Evolutionary conservation across 1,140 invertebrate genomes (phyloP).

Genomic region (Diprion similis): DNA sequence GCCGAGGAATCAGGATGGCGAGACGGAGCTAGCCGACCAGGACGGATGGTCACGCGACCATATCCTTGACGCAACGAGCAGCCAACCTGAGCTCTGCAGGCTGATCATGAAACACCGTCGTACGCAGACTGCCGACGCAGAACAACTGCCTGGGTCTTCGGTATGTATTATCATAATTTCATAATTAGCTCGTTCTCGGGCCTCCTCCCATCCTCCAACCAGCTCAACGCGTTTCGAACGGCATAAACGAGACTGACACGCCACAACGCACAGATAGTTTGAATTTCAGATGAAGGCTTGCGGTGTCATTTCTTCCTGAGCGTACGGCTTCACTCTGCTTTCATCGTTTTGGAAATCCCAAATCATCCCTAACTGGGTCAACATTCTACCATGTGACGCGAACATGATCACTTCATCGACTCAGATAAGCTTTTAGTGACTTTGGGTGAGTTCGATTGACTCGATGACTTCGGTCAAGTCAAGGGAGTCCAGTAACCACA

Average conservation of each 20-base stretch:
- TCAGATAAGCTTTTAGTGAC: no score
- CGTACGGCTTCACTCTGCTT: no score
- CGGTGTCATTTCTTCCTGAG: no score
- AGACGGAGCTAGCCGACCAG: conserved; percentile 3
- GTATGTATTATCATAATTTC: conserved; percentile 1
- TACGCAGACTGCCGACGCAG: background rate
- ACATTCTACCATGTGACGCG: no score
- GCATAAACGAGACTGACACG: background rate
- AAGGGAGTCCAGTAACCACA: no score
- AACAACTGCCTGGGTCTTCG: background rate
- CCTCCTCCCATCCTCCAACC: background rate
- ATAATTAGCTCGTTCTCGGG: background rate
- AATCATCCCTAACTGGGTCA: no score
- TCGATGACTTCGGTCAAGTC: no score
- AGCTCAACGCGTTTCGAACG: background rate
- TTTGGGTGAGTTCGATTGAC: no score
- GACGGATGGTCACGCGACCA: conserved; percentile 4
- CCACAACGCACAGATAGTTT: background rate
- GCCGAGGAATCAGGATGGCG: conserved; percentile 2
- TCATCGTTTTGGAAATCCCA: no score
- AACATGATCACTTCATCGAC: no score
- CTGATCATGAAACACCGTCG: no score
- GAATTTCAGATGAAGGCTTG: no score
- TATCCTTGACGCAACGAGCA: background rate
- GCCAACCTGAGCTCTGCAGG: background rate